Conservation (phyloP, 2,888 invertebrate genomes). For the Argyresthia goedartella region DNA sequence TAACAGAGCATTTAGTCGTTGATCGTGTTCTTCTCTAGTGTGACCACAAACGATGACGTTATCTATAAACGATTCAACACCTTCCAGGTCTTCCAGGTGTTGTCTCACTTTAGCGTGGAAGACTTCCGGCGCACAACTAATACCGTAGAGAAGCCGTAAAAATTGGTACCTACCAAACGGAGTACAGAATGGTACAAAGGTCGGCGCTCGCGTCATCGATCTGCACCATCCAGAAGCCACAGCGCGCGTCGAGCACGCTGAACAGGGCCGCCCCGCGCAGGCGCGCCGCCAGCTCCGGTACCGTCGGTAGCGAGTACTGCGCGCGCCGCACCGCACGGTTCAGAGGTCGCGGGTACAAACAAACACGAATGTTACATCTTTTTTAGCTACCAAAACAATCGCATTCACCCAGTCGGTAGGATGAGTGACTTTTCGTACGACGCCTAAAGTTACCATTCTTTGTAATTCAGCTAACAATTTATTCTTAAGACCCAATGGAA, state of each 20-base stretch:
- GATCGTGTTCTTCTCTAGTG: no score
- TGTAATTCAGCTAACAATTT: slow-evolving; percentile 3
- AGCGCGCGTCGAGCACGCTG: slow-evolving; percentile 1
- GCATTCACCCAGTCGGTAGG: slow-evolving; percentile 15
- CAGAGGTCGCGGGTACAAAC: slow-evolving; percentile 7
- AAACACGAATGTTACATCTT: slow-evolving; percentile 10
- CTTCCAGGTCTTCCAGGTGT: no score
- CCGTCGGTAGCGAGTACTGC: slow-evolving; percentile 1
- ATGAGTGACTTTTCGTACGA: slow-evolving; percentile 14
- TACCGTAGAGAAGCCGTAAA: no score
- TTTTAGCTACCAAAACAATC: slow-evolving; percentile 13
- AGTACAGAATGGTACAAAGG: neutral
- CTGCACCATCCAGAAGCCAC: slow-evolving; percentile 4
- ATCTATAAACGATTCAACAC: no score
- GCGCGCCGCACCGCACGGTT: neutral
- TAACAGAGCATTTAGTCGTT: no score
- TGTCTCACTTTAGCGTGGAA: no score
- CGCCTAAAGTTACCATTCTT: slow-evolving; percentile 11
- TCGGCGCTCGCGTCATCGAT: neutral
- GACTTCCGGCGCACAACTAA: no score
- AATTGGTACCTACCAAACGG: neutral
- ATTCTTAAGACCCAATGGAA: slow-evolving; percentile 7
- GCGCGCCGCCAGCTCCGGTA: neutral
- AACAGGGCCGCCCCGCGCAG: neutral
- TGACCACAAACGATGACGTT: no score